phyloP scores from a whole-genome alignment of 2,888 invertebrate genomes.

The Phaonia tiefii region DNA sequence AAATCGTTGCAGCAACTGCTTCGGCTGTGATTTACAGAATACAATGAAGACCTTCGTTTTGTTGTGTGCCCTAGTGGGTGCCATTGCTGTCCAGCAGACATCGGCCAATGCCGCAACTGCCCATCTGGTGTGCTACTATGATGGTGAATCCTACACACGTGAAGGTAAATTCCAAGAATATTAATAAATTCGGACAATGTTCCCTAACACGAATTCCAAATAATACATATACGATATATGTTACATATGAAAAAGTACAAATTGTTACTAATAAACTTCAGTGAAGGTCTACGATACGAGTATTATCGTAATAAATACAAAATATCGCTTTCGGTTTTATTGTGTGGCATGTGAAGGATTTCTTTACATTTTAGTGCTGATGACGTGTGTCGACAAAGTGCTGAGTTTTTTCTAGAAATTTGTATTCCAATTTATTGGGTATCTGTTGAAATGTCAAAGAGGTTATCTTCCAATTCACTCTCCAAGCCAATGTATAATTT shows the following conservation, averaged over 20 bases:
- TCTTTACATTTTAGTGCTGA: not conserved
- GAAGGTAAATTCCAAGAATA: conserved; percentile 74
- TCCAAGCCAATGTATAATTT: conserved; percentile 2
- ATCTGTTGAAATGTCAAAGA: conserved; percentile 42
- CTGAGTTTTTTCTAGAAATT: conserved; percentile 24
- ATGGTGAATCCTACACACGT: conserved; percentile 75
- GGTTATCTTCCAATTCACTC: conserved; percentile 53
- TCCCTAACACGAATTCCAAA: too few species aligned
- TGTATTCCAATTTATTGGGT: not conserved
- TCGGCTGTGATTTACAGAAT: conserved; percentile 11
- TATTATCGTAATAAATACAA: not conserved
- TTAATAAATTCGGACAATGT: not conserved
- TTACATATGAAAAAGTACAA: too few species aligned
- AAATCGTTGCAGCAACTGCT: not conserved
- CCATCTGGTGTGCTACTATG: conserved; percentile 77
- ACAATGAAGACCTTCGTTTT: conserved; percentile 75
- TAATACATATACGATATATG: too few species aligned
- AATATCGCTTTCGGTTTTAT: conserved; percentile 1
- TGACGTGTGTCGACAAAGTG: conserved; percentile 32
- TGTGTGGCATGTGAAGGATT: not conserved
- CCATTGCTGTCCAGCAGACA: conserved; percentile 70
- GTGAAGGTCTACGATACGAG: too few species aligned
- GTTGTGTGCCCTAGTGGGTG: conserved; percentile 72
- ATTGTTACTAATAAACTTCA: too few species aligned
- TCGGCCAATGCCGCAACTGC: conserved; percentile 67